Evolutionary conservation across 2,888 invertebrate species (phyloP), one percentile per base, ranked within the genome.

Genomic region (Synanthedon myopaeformis): DNA sequence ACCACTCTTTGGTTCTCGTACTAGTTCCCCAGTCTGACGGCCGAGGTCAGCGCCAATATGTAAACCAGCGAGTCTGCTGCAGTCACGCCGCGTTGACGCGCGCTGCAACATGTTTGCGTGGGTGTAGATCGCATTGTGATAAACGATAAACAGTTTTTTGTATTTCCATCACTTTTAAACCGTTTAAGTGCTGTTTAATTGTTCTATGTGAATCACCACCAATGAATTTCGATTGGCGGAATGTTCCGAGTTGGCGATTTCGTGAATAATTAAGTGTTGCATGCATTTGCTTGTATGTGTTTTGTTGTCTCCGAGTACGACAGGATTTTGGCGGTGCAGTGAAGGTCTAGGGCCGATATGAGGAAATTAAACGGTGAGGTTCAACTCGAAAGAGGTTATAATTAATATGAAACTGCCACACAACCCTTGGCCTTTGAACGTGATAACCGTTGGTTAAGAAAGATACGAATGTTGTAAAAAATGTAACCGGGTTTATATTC

Each of bases 81-180:
- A 87, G 86, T 84, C 85, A 85, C 83, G 85, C 85, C 83, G 84
- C 85, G 85, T 83, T 84, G 82, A 78, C 80, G 81, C 82, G 84
- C 82, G 84, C 79, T 74, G 79, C 74, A 79, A 74, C 79, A 80
- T 83, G 80, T 70, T 76, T 79, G 81, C 74, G 80, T 78, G 75
- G 80, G 82, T 78, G 82, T 84, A 82, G 72, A 82, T 81, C 78
- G 81, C 77, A 69, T 64, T 69, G 76, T 75, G 82, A 79, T 82
- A 77, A 82, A 79, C 77, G 82, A 79, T 82, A 77, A 82, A 79
- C 77, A 75, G 72, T 76, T 72, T 35, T 63, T 66, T 70, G 67
- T 81, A 80, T 83, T 82, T 79, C 76, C 75, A 70, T 72, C 65
- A 10, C 35, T 10, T 72, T 76, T 79, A 81, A 73, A 71, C 58